Conservation (phyloP, 2,888 invertebrate species). For the Conchocele bisecta region DNA sequence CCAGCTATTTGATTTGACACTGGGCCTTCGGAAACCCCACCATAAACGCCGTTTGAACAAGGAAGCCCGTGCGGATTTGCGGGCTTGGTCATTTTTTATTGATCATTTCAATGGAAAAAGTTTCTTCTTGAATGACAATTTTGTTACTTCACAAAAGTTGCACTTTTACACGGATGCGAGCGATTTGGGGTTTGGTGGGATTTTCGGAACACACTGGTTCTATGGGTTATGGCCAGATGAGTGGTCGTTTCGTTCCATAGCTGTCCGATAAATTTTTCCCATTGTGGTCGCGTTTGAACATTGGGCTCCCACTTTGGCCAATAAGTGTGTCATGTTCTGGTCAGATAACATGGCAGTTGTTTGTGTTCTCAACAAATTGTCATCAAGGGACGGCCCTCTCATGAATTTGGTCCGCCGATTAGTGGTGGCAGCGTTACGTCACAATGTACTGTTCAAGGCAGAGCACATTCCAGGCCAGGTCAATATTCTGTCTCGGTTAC, state of each 20-base stretch:
- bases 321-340: constrained; percentile 11
- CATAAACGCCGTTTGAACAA: constrained; percentile 25
- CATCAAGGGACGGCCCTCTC: not conserved
- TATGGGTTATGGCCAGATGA: constrained; percentile 7
- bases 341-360: constrained; percentile 11
- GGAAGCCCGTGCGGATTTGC: constrained; percentile 22
- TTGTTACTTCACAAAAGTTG: not conserved
- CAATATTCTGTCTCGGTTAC: no score
- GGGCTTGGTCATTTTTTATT: constrained; percentile 37
- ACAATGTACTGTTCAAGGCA: constrained; percentile 35
- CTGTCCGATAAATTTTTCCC: constrained; percentile 21
- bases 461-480: constrained; percentile 38
- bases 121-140: constrained; percentile 25
- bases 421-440: not conserved
- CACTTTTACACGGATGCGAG: constrained; percentile 16
- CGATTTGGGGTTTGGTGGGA: constrained; percentile 13
- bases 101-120: constrained; percentile 40
- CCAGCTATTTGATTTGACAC: constrained; percentile 33
- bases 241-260: constrained; percentile 4
- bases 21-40: constrained; percentile 12
- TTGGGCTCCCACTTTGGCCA: not conserved
- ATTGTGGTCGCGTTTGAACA: constrained; percentile 19
- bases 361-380: constrained; percentile 16
- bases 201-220: constrained; percentile 11
- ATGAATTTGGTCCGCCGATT: constrained; percentile 23